Evolutionary conservation across 2,797 vertebrate genomes (phyloP).

Genomic region (Acanthis flammea): DNA sequence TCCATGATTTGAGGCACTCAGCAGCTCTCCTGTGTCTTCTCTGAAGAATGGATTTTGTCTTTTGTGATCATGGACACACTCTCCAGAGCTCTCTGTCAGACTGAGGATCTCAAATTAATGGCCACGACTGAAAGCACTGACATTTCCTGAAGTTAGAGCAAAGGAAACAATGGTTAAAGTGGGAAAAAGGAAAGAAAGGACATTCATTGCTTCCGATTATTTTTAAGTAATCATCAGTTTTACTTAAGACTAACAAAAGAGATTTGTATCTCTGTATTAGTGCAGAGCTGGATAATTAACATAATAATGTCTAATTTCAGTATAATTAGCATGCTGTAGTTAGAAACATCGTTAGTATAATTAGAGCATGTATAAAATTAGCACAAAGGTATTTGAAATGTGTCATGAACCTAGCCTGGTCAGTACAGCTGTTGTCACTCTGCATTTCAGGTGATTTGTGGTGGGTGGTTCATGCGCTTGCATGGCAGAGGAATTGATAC

Average conservation of each 20-base stretch:
- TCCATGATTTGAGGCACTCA: not conserved
- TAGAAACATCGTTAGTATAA: constrained; percentile 15
- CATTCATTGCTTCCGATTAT: not conserved
- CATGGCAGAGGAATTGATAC: not conserved
- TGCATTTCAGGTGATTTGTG: not conserved
- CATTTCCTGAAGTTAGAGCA: not conserved
- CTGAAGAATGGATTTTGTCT: not conserved
- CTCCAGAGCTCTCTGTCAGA: not conserved
- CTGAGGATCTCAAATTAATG: not conserved
- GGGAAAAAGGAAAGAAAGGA: not conserved
- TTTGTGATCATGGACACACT: not conserved
- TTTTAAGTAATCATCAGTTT: not conserved
- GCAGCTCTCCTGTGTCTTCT: not conserved
- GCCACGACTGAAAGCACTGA: not conserved
- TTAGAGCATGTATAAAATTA: constrained; percentile 5
- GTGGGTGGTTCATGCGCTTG: not conserved
- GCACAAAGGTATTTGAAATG: not conserved
- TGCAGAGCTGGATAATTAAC: not conserved
- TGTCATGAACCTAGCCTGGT: not conserved
- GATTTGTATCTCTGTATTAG: not conserved
- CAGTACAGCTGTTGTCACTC: not conserved
- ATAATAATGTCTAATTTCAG: constrained; percentile 1
- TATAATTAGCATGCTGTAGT: constrained; percentile 13
- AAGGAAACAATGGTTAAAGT: not conserved
- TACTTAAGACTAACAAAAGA: not conserved